Evolutionary conservation across 2,888 invertebrate species (phyloP), one percentile per base, ranked within the genome.

Genomic region (Perizoma flavofasciatum): DNA sequence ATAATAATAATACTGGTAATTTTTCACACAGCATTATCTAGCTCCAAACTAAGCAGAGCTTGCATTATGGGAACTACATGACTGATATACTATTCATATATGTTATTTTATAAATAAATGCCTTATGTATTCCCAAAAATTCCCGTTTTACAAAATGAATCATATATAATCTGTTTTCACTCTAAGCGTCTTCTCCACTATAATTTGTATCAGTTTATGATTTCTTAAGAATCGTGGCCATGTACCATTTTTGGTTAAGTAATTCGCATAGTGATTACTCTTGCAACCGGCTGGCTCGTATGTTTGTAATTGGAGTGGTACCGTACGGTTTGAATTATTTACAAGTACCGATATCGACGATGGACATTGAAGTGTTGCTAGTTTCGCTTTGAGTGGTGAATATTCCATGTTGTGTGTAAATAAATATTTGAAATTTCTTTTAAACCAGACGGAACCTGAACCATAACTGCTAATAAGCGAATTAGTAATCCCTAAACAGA

Each of bases 301-400:
- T 49, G 51, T 58, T 58, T 58, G 58, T 62, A 55, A 58, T 57
- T 57, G 61, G 39, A 61, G 54, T 57, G 47, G 51, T 54, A 22
- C 22, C 3, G 32, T 22, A 47, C 7, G 49, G 52, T 52, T 52
- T 45, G 52, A 52, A 61, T 34, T 49, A 53, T 53, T 49, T 46
- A 55, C 52, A 50, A 52, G 34, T 49, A 37, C 49, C 41, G 54
- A 35, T 48, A 54, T 47, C 40, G 11, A 33, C 39, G 53, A 43
- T 37, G 48, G 37, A 32, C 37, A 49, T 44, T 47, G 10, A 54
- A 37, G 43, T 55, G 33, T 34, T 34, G 39, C 33, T 53, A 46
- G 46, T 53, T 46, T 7, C 33, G 37, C 35, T 44, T 49, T 49
- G 8, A 44, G 10, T 49, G 8, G 2, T 7, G 8, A 37, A 37